Base-by-base conservation (phyloP, 30 jellyfish, hydroid and myxozoan species). In the Pseudorhiza aurosa region DNA sequence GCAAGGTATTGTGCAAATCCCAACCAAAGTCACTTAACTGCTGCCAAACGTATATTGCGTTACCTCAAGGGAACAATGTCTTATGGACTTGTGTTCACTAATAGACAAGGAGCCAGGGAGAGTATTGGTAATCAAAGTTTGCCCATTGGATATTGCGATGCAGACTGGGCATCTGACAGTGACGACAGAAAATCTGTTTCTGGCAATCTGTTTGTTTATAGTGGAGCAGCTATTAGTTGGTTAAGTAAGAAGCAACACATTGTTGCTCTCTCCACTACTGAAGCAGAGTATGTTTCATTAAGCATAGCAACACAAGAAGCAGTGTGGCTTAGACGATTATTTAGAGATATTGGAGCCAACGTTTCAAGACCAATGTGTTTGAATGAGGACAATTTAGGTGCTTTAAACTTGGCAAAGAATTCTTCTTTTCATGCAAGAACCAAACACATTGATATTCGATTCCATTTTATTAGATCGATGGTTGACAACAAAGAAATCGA, bases 251-350 rank as follows among this genome's bases (percentile, higher is more conserved):
- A 53, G 58, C 86, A 72, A 35, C 57, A 77, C 29, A 53, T 51
- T 7, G 77, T 72, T 37, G 58, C 86, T 15, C 58, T 72, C 14
- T 72, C 77, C 53, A 46, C 58, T 7, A n/a, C 86, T 19, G 86
- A 72, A 36, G 86, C 86, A n/a, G 86, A 72, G 64, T 47, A 72
- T 31, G 58, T 47, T 25, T 78, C 86, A 17, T n/a, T 30, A 35
- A 2, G 86, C 64, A 46, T 30, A 17, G 81, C 86, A 15, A 37
- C 86, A 25, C 86, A 72, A 51, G 86, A 72, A 35, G 75, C 86
- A 72, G 44, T 68, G 47, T 39, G 82, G 82, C 68, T 68, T 8
- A 68, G 68, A 50, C 17, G 68, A 68, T 24, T 39, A 50, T 11
- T 68, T 21, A 43, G 25, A 39, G 68, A 31, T 22, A 35, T 36